Conservation (phyloP, 2,888 invertebrate genomes). For the Celastrina argiolus region DNA sequence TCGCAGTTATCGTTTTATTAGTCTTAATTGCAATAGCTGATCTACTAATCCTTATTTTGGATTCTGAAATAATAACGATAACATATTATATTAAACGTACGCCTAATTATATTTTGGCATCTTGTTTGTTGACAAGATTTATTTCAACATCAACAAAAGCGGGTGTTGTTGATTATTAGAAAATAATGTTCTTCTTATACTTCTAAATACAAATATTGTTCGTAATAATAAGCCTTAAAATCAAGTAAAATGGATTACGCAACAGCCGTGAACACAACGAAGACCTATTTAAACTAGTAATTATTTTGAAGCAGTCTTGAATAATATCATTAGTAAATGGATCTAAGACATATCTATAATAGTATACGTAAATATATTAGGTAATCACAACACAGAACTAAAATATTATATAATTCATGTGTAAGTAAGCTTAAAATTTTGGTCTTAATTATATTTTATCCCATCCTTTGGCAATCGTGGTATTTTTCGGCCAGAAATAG, state of each 20-base stretch:
- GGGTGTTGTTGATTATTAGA: background rate
- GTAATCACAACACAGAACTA: background rate
- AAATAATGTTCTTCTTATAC: background rate
- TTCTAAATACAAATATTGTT: background rate
- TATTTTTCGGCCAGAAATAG: slow-evolving; percentile 1
- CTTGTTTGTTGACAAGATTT: background rate
- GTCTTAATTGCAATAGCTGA: background rate
- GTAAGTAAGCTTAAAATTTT: background rate
- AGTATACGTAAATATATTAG: background rate
- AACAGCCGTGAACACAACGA: slow-evolving; percentile 1
- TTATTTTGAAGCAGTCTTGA: background rate
- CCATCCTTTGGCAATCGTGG: background rate
- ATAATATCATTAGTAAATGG: background rate
- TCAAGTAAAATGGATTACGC: slow-evolving; percentile 1
- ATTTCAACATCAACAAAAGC: background rate
- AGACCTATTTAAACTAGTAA: background rate
- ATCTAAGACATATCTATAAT: background rate
- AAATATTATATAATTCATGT: background rate
- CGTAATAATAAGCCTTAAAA: background rate
- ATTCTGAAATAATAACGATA: background rate
- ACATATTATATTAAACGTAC: background rate
- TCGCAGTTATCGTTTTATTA: slow-evolving; percentile 20
- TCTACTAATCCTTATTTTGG: background rate
- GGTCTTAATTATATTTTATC: background rate
- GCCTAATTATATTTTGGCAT: background rate